phyloP scores from a whole-genome alignment of 2,888 invertebrate genomes.

The Ctena decussata region DNA sequence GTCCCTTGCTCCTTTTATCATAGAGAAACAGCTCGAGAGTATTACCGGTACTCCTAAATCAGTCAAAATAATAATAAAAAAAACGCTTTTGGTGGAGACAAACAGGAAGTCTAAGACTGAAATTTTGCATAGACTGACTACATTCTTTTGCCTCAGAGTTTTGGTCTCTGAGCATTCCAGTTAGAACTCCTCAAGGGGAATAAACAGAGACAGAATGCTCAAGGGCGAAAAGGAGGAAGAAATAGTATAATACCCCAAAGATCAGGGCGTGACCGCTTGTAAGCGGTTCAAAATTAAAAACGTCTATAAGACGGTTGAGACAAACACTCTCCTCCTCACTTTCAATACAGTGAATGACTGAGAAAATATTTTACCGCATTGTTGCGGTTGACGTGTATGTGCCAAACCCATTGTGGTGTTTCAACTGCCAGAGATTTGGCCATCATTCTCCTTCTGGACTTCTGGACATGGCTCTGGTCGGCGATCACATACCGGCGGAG shows the following conservation, averaged over 20 bases:
- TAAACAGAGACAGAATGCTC: background rate
- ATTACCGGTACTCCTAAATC: no score
- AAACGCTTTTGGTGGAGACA: background rate
- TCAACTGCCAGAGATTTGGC: slow-evolving; percentile 6
- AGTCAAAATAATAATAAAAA: background rate
- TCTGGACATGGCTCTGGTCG: no score
- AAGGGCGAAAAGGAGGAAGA: no score
- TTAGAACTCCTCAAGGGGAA: background rate
- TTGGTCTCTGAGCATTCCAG: background rate
- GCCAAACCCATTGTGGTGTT: slow-evolving; percentile 5
- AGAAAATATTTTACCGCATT: background rate
- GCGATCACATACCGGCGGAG: no score
- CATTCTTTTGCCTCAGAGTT: background rate
- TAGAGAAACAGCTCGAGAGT: no score
- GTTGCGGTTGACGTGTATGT: background rate
- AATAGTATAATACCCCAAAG: background rate
- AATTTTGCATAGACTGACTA: background rate
- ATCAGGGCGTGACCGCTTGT: background rate
- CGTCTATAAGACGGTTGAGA: background rate
- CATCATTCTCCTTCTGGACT: no score
- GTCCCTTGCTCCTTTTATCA: no score
- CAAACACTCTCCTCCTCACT: background rate
- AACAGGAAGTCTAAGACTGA: background rate
- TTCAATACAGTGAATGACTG: background rate
- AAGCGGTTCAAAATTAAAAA: background rate